Evolutionary conservation across 2,888 invertebrate genomes (phyloP).

Genomic region (Caenorhabditis zanzibari): DNA sequence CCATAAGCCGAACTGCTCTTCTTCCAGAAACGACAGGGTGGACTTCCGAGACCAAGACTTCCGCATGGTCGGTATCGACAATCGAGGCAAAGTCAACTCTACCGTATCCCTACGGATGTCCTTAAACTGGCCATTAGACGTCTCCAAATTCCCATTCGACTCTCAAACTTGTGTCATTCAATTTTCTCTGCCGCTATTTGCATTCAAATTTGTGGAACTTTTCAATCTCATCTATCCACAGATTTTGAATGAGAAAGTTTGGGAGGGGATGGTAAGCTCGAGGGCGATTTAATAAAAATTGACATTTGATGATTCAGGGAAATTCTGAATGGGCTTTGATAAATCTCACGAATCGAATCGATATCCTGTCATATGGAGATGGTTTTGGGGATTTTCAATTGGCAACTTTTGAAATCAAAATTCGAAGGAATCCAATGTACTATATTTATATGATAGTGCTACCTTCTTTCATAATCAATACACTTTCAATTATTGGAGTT

Average conservation of each 20-base stretch:
- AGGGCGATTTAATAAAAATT: background rate
- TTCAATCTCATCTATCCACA: slow-evolving; percentile 17
- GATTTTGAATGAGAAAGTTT: slow-evolving; percentile 6
- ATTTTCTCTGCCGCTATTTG: slow-evolving; percentile 23
- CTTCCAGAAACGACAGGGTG: slow-evolving; percentile 37
- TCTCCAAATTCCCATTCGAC: slow-evolving; percentile 45
- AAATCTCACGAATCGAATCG: slow-evolving; percentile 22
- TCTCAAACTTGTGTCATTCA: slow-evolving; percentile 44
- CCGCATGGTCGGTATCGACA: background rate
- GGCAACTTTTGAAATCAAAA: slow-evolving; percentile 25
- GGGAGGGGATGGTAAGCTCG: background rate
- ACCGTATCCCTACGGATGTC: slow-evolving; percentile 22
- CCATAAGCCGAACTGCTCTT: too few species aligned
- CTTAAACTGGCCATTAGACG: slow-evolving; percentile 30
- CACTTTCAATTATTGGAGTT: slow-evolving; percentile 34
- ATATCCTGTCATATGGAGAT: background rate
- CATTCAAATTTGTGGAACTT: slow-evolving; percentile 9
- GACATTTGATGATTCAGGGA: background rate
- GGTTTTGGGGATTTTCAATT: background rate
- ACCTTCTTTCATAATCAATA: slow-evolving; percentile 37
- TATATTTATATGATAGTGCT: slow-evolving; percentile 36
- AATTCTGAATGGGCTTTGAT: slow-evolving; percentile 46
- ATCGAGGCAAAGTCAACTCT: slow-evolving; percentile 13
- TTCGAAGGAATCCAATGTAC: slow-evolving; percentile 49
- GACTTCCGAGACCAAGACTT: slow-evolving; percentile 26